phyloP scores from a whole-genome alignment of 1,140 invertebrate genomes.

The Diorhabda sublineata region DNA sequence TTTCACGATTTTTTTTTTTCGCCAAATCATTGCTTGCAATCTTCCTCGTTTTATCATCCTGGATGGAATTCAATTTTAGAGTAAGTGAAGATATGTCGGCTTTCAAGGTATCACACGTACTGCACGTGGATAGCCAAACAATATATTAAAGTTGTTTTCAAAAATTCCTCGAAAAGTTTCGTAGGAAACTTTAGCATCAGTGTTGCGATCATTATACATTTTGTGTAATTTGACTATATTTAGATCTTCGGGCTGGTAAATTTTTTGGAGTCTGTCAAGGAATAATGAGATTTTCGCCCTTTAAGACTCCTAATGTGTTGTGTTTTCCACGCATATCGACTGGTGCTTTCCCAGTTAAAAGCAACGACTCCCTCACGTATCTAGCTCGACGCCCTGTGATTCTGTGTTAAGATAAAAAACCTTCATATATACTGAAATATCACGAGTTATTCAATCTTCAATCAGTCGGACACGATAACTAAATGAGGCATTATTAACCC shows the following conservation, averaged over 20 bases:
- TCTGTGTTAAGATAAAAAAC: conserved; percentile 9
- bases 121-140: too few species aligned
- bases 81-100: too few species aligned
- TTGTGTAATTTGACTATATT: too few species aligned
- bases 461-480: conserved; percentile 19
- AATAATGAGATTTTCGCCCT: conserved; percentile 16
- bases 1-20: too few species aligned
- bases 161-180: too few species aligned
- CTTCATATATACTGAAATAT: conserved; percentile 19
- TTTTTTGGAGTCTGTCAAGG: conserved; percentile 4
- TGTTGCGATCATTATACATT: too few species aligned
- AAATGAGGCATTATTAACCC: conserved; percentile 13
- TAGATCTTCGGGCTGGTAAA: background rate
- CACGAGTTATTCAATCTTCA: conserved; percentile 23
- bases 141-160: too few species aligned
- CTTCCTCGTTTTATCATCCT: too few species aligned
- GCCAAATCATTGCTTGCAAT: too few species aligned
- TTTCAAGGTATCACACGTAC: too few species aligned
- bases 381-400: conserved; percentile 17
- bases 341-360: conserved; percentile 7
- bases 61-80: too few species aligned
- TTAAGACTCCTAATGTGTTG: conserved; percentile 14
- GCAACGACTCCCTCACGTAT: conserved; percentile 16
- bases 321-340: conserved; percentile 17
- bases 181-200: too few species aligned